Conservation (phyloP, 2,113 vertebrate genomes). For the Bothrops jararaca region DNA sequence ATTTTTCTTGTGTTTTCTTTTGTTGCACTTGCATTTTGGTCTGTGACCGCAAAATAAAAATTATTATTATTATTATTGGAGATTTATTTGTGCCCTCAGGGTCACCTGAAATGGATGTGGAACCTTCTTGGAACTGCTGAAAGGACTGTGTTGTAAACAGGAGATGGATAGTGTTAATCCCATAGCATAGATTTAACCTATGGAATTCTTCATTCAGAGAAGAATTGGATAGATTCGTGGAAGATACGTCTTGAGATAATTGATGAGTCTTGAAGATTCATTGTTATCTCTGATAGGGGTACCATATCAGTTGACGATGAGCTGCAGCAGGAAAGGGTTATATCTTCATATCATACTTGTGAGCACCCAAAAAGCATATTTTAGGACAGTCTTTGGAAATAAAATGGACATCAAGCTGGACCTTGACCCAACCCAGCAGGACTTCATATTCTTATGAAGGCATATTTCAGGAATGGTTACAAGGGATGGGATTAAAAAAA, state of each 20-base stretch:
- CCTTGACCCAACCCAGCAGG: not conserved
- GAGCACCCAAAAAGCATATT: not conserved
- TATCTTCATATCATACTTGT: not conserved
- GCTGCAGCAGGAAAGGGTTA: not conserved
- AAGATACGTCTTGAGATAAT: not conserved
- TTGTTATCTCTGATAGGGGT: not conserved
- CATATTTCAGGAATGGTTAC: not conserved
- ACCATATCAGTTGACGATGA: not conserved
- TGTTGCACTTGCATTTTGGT: too few species aligned
- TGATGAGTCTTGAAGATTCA: not conserved
- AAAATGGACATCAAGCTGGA: not conserved
- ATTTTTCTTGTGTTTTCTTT: too few species aligned
- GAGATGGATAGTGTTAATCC: not conserved
- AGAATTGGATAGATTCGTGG: not conserved
- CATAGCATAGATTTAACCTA: not conserved
- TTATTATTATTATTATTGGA: too few species aligned
- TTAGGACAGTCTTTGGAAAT: not conserved
- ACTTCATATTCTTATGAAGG: not conserved
- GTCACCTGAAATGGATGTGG: too few species aligned
- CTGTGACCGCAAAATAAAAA: too few species aligned
- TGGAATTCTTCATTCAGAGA: not conserved
- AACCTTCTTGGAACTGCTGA: too few species aligned
- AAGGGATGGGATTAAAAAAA: not conserved
- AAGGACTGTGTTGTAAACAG: too few species aligned
- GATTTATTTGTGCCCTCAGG: too few species aligned